A percentile compares a stretch with the other conserved stretches of the same genome.
phyloP scores from a whole-genome alignment of 2,888 invertebrate species.

The Pegoplata infirma region DNA sequence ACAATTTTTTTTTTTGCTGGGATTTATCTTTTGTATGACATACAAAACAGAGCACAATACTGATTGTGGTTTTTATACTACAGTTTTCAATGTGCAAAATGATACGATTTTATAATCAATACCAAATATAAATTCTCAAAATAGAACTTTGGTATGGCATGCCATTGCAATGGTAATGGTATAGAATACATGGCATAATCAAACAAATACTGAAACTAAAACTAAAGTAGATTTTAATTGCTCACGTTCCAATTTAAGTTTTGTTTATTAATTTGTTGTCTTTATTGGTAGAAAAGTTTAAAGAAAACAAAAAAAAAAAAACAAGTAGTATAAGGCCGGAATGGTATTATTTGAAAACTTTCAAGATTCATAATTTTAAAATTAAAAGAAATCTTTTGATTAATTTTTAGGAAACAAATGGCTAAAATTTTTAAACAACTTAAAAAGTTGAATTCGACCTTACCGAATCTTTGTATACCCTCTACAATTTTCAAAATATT shows the following conservation, averaged over 20 bases:
- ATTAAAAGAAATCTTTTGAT: no score
- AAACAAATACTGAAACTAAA: constrained; percentile 35
- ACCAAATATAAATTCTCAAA: constrained; percentile 14
- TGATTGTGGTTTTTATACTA: constrained; percentile 20
- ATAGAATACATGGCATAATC: constrained; percentile 23
- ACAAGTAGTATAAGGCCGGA: no score
- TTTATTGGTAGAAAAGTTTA: neutral
- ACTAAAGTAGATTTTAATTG: constrained; percentile 45
- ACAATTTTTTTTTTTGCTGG: no score
- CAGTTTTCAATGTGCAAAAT: neutral
- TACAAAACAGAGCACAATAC: neutral
- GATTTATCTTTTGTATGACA: neutral
- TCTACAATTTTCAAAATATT: no score
- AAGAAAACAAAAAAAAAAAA: no score
- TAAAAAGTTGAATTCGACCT: no score
- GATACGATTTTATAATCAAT: constrained; percentile 15
- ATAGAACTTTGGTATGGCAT: neutral
- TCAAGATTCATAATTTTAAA: no score
- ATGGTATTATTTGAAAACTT: no score
- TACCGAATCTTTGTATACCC: no score
- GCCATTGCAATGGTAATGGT: neutral
- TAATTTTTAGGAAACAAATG: no score
- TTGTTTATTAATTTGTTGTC: neutral
- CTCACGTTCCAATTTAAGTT: constrained; percentile 15
- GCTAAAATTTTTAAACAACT: no score